These are phyloP conservation scores for Euwallacea similis DNA, from an alignment of 1,140 invertebrate species.

Conservation along the genomic window DNA sequence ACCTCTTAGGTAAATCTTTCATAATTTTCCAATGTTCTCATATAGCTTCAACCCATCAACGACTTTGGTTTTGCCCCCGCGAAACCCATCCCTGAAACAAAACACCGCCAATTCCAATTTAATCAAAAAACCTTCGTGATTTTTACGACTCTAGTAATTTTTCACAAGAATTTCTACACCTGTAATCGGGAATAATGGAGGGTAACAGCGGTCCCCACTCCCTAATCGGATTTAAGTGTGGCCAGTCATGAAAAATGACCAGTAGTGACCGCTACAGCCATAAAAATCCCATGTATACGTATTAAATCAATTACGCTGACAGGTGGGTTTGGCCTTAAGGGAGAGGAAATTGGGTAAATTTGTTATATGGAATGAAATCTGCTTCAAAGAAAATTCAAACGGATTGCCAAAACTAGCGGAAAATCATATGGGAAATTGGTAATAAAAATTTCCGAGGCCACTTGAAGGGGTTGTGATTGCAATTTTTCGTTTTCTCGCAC, in stretches of 20 bases:
- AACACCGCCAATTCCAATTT: not conserved
- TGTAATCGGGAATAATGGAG: conserved; percentile 24
- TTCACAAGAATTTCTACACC: conserved; percentile 14
- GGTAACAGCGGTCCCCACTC: conserved; percentile 25
- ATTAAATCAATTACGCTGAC: conserved; percentile 34
- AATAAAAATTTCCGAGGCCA: not conserved
- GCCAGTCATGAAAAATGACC: conserved; percentile 33
- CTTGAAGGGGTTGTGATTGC: conserved; percentile 6
- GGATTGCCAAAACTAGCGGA: not conserved
- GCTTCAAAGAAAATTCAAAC: not conserved
- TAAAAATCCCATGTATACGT: conserved; percentile 20
- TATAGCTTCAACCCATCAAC: not conserved
- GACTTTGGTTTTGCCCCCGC: not conserved
- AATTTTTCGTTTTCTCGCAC: conserved; percentile 2
- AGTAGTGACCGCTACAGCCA: conserved; percentile 1
- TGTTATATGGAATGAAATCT: not conserved
- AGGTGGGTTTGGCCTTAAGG: conserved; percentile 19
- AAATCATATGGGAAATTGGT: not conserved
- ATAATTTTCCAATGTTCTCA: not conserved
- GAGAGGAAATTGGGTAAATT: conserved; percentile 2
- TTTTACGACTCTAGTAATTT: conserved; percentile 22
- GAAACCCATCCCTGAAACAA: not conserved
- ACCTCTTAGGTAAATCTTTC: too few relatives aligned
- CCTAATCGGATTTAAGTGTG: conserved; percentile 20
- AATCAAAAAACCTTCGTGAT: conserved; percentile 13